Evolutionary conservation across 1,140 invertebrate genomes (phyloP).

Genomic region (Leptopilina boulardi): DNA sequence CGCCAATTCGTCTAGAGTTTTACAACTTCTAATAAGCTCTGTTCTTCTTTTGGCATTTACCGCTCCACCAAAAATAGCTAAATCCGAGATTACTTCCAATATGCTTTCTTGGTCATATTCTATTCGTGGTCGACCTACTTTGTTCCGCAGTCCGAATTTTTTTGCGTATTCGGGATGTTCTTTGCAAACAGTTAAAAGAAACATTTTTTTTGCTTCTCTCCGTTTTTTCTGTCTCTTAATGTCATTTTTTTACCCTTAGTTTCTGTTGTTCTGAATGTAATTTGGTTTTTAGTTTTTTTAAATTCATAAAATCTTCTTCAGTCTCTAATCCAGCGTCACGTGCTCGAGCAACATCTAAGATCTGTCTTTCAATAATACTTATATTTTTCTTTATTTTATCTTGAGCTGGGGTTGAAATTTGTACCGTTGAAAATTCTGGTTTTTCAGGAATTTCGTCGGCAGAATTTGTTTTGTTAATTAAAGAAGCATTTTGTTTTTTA

Average conservation of each 20-base stretch:
- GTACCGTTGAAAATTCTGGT: no score
- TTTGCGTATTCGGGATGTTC: neutral
- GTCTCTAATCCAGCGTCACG: neutral
- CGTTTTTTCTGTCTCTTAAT: no score
- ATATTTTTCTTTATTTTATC: neutral
- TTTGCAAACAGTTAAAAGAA: neutral
- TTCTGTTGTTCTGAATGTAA: neutral
- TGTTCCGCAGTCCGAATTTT: neutral
- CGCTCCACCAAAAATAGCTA: slow-evolving; percentile 4
- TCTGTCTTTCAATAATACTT: neutral
- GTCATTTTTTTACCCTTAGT: neutral
- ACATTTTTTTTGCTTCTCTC: neutral
- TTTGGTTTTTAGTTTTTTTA: neutral
- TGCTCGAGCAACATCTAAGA: neutral
- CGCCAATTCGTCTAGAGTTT: neutral
- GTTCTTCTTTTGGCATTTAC: neutral
- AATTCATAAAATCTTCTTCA: neutral
- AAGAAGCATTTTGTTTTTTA: no score
- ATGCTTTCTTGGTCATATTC: neutral
- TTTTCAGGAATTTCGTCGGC: no score
- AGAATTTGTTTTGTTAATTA: no score
- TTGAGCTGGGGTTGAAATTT: neutral
- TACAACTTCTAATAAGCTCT: neutral
- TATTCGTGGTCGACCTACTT: neutral
- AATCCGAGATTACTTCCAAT: neutral